Base-by-base conservation (phyloP, 2,888 invertebrate genomes). In the Brassicogethes aeneus region DNA sequence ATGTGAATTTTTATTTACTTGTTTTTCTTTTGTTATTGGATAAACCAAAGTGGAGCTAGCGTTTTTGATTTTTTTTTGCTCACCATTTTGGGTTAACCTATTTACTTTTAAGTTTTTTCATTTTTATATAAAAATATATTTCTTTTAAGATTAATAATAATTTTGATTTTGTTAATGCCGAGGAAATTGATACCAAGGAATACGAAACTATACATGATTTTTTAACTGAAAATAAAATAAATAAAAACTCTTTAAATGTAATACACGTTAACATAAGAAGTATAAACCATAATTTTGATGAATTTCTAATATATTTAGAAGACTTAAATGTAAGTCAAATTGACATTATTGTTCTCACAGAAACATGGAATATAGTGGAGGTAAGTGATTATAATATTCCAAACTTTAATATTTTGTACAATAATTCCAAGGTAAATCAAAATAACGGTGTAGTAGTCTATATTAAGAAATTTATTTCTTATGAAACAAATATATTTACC, bases 151-250 rank as follows among this genome's bases (percentile, higher is more conserved):
- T 36, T 2, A 17, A 36, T 36, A 13, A 10, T 36, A 16, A 16
- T 10, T 36, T 36, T 2, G 36, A 36, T 36, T 16, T 36, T 36
- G 15, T 16, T n/a, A 12, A 36, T n/a, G 36, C 36, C 16, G 36
- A 36, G 16, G 36, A 36, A n/a, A 17, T 15, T 36, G 16, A 15
- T 15, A 15, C 36, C n/a, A n/a, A n/a, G n/a, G n/a, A n/a, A n/a
- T n/a, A n/a, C n/a, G n/a, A n/a, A n/a, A n/a, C n/a, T n/a, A n/a
- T n/a, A n/a, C n/a, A n/a, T n/a, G n/a, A n/a, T n/a, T n/a, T n/a
- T n/a, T n/a, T 36, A 15, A 2, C 12, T 16, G 16, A 36, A 10
- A 2, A 17, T 10, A 16, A 2, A 16, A 36, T 36, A 14, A 16
- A 16, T 7, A n/a, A 15, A 16, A 7, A n/a, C 16, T 36, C 36